phyloP scores from a whole-genome alignment of 2,113 vertebrate species.

The Triplophysa dalaica region DNA sequence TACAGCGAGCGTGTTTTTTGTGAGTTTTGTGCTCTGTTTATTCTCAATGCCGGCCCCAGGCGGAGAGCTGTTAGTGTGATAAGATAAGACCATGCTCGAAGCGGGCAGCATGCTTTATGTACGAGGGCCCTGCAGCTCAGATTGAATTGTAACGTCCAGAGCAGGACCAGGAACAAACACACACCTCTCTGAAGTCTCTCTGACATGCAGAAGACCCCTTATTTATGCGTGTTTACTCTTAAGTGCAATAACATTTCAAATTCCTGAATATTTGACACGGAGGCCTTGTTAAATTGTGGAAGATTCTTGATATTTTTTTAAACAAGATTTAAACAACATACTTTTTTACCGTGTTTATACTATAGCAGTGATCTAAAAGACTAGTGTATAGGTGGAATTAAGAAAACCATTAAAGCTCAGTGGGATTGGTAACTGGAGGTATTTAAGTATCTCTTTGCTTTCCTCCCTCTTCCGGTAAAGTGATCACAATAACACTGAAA shows the following conservation, averaged over 20 bases:
- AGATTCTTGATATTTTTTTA: too few species aligned
- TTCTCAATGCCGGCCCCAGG: slow-evolving; percentile 60
- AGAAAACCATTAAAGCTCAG: too few species aligned
- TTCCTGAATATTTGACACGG: neutral
- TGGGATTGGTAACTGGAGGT: too few species aligned
- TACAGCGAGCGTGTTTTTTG: slow-evolving; percentile 8
- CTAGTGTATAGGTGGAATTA: too few species aligned
- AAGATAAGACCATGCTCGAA: slow-evolving; percentile 65
- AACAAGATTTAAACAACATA: too few species aligned
- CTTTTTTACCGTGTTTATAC: too few species aligned
- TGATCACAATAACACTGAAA: too few species aligned
- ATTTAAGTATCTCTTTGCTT: too few species aligned
- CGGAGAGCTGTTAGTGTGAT: slow-evolving; percentile 64
- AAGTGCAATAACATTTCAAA: slow-evolving; percentile 6
- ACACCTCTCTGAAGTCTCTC: neutral
- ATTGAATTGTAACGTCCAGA: neutral
- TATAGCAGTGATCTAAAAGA: too few species aligned
- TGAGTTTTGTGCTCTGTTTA: slow-evolving; percentile 54
- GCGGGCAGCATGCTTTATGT: slow-evolving; percentile 56
- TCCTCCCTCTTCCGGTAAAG: too few species aligned
- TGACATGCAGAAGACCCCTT: neutral
- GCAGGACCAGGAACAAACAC: neutral
- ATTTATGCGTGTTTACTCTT: slow-evolving; percentile 17
- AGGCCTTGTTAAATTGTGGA: neutral
- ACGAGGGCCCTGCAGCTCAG: slow-evolving; percentile 43